Base-by-base conservation (phyloP, 2,888 invertebrate species). In the Atethmia centrago region DNA sequence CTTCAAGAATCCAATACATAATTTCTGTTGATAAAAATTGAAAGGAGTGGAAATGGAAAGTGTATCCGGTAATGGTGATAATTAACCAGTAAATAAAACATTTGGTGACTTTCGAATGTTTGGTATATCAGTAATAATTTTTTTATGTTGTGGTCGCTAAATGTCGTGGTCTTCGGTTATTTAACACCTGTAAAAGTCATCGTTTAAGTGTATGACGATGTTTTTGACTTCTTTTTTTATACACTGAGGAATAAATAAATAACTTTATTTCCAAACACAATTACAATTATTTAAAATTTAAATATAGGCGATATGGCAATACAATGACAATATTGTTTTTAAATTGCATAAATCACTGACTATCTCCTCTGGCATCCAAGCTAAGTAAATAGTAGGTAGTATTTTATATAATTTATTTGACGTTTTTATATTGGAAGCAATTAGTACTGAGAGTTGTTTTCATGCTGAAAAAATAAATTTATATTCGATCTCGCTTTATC, bases 101-200 rank as follows among this genome's bases (percentile, higher is more conserved):
- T 93, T 93, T 93, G 89, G 87, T 88, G 85, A 90, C 92, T 94
- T 94, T 94, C 90, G 83, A 91, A 90, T 88, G 87, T 89, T 88
- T 87, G 87, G 84, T 28, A 28, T 28, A 16, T 78, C 63, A 77
- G 74, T 89, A 87, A 88, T 89, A 86, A 86, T 81, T 87, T 85
- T 73, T 79, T 74, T 47, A 58, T 71, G 61, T 85, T 81, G 74
- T 68, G 68, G 80, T 71, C 75, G 82, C 77, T 73, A 84, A 80
- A 49, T 71, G 58, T 7, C 56, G 28, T 21, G 10, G 40, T 80
- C 62, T 73, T 51, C 64, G 59, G 47, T 81, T 79, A 77, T 70
- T 80, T 79, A 78, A 78, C 84, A 79, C 86, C 42, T 80, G 53
- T 63, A 69, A 72, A 80, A 74, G 63, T 62, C 40, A 59, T 70